phyloP scores from a whole-genome alignment of 2,113 vertebrate genomes.

The Stigmatopora argus region DNA sequence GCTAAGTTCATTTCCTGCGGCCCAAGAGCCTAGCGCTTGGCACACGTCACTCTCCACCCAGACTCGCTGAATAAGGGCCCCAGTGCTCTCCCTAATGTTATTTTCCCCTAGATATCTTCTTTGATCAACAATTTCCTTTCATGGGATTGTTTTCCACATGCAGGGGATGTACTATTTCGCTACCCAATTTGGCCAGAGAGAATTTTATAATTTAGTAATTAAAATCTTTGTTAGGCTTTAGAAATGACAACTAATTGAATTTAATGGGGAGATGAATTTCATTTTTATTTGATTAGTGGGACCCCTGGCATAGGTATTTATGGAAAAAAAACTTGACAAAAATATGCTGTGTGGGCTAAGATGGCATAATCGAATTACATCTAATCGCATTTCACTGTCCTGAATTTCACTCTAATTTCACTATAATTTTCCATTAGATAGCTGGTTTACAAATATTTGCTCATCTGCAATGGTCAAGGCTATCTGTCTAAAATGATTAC shows the following conservation, averaged over 20 bases:
- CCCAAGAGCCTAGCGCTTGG: constrained; percentile 71
- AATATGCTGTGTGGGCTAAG: constrained; percentile 99
- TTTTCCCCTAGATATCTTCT: constrained; percentile 77
- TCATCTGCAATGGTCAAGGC: constrained; percentile 99
- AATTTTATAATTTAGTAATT: constrained; percentile 99
- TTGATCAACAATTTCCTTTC: constrained; percentile 80
- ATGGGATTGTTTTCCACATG: constrained; percentile 80
- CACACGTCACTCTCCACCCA: constrained; percentile 73
- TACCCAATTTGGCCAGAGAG: constrained; percentile 99
- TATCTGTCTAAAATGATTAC: constrained; percentile 99
- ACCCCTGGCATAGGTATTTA: constrained; percentile 99
- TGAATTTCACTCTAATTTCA: constrained; percentile 99
- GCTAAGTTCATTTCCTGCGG: constrained; percentile 76
- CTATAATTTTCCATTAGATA: constrained; percentile 99
- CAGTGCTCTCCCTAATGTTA: constrained; percentile 74
- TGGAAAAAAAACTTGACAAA: constrained; percentile 96
- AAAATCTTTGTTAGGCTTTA: constrained; percentile 99
- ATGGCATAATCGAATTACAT: constrained; percentile 99
- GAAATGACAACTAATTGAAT: constrained; percentile 99
- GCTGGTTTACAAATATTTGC: constrained; percentile 99
- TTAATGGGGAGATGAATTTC: constrained; percentile 99
- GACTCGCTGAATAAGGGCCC: constrained; percentile 69
- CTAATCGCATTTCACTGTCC: constrained; percentile 99
- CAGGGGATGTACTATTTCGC: constrained; percentile 91
- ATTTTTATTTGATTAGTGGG: constrained; percentile 99